These are phyloP conservation scores for Aphidius gifuensis DNA, from an alignment of 1,140 invertebrate genomes.

Conservation along the genomic window DNA sequence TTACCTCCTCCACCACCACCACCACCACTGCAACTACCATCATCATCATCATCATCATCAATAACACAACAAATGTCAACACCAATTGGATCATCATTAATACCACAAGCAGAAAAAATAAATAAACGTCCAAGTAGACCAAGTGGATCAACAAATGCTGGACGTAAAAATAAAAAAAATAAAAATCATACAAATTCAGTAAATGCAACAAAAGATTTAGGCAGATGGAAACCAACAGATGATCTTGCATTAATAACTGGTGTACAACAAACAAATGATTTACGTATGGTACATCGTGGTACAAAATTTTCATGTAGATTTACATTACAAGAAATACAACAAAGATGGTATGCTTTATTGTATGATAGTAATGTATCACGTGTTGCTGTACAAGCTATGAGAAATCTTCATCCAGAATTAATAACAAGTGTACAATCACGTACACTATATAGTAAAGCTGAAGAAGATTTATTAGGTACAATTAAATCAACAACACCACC, in stretches of 20 bases:
- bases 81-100: conserved; percentile 42
- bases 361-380: conserved; percentile 87
- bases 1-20: conserved; percentile 48
- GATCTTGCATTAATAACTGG: conserved; percentile 91
- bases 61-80: conserved; percentile 32
- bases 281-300: conserved; percentile 73
- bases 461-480: conserved; percentile 82
- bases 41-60: no score
- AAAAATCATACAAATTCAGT: conserved; percentile 51
- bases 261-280: conserved; percentile 77
- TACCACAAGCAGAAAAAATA: conserved; percentile 43
- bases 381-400: conserved; percentile 86
- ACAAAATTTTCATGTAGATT: conserved; percentile 96
- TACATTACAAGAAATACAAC: conserved; percentile 89
- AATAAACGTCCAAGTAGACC: conserved; percentile 42
- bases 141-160: conserved; percentile 41
- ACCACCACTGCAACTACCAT: neutral
- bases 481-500: conserved; percentile 71
- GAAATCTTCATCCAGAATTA: conserved; percentile 88
- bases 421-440: conserved; percentile 82
- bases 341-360: conserved; percentile 91
- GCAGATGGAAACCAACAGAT: conserved; percentile 95
- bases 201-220: conserved; percentile 76
- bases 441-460: conserved; percentile 84
- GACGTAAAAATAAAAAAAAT: conserved; percentile 52